These are phyloP conservation scores for Tachycineta bicolor DNA, from an alignment of 2,113 vertebrate species.

Conservation along the genomic window DNA sequence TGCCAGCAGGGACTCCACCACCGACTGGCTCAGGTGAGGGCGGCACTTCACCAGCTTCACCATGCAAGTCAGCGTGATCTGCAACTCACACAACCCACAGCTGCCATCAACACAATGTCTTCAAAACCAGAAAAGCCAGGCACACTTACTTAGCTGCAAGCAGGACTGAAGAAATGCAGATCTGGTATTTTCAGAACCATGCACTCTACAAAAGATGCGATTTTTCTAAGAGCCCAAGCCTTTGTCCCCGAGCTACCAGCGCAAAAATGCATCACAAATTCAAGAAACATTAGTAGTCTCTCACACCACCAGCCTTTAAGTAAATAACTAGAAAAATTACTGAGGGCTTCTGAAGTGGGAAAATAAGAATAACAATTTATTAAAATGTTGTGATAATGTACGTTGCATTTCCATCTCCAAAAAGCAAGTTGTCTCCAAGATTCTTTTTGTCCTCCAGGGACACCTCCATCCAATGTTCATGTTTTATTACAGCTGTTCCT, in stretches of 20 bases:
- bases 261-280: neutral
- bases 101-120: neutral
- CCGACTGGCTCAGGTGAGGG: constrained; percentile 89
- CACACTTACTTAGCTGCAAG: neutral
- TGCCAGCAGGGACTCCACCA: constrained; percentile 89
- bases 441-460: neutral
- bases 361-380: neutral
- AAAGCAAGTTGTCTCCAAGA: neutral
- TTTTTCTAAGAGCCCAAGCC: neutral
- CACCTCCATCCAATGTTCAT: neutral
- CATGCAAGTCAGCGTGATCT: constrained; percentile 91
- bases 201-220: neutral
- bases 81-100: neutral
- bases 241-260: neutral
- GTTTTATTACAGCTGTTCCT: neutral
- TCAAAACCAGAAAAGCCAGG: neutral
- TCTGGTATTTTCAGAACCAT: neutral
- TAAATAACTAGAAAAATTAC: neutral
- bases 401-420: neutral
- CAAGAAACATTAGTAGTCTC: neutral
- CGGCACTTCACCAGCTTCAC: constrained; percentile 90
- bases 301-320: neutral
- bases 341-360: neutral
- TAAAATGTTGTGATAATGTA: neutral
- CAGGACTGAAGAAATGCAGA: neutral